Evolutionary conservation across 37 sponge, comb jelly and placozoan species (phyloP), one percentile per base, ranked within the genome.

Genomic region (Crambe crambe): DNA sequence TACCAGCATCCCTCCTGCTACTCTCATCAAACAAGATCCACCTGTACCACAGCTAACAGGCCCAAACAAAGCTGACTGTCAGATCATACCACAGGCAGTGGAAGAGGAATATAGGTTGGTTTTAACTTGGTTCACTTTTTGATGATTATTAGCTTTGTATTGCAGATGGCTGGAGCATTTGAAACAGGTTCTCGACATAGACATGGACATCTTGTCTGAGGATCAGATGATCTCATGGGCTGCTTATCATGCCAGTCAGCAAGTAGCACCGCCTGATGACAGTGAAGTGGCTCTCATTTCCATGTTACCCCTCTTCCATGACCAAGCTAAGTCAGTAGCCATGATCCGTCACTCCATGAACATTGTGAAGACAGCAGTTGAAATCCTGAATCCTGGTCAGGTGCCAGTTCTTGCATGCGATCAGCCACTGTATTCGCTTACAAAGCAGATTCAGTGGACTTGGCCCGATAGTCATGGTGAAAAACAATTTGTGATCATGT

Each of bases 321-420:
- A 69, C 5, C 37, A 25, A 20, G 80, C 80, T 38, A 68, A 80
- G 43, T 65, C 80, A 54, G 71, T 80, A 37, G 80, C 80, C 37
- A 80, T 80, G 80, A 80, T 80, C 31, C 32, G 58, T 12, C 80
- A 80, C 26, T 80, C 80, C 27, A 70, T 80, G 56, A 59, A 80
- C 68, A 68, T 80, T 2, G 72, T 80, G 37, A 80, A 68, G 80
- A 80, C 69, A 34, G 80, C 72, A 22, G 80, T 68, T 80, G 72
- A 80, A 54, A 42, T 65, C 42, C n/a, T 80, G 38, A 80, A 80
- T 54, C 71, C 80, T 70, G 70, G 69, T 26, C 80, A 80, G 58
- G 68, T 68, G n/a, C 80, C 80, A 80, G 72, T 80, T n/a, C 20
- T 80, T 20, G 69, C 80, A 27, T 80, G 73, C 42, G 69, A 80